A percentile compares a stretch with the other conserved stretches of the same genome.
Evolutionary conservation across 2,113 vertebrate genomes (phyloP).

Genomic region (Caranx melampygus): DNA sequence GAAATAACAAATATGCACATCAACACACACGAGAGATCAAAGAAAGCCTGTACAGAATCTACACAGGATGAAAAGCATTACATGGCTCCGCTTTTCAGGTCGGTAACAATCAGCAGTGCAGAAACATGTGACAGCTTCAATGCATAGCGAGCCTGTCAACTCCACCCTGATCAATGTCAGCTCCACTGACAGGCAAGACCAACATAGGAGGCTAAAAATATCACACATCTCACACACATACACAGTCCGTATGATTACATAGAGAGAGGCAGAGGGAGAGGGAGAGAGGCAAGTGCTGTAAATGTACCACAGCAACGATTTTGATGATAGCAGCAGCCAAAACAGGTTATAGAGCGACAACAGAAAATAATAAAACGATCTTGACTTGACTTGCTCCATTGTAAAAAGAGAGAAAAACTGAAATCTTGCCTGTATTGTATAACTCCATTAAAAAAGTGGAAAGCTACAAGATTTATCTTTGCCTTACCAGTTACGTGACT

Average conservation of each 20-base stretch:
- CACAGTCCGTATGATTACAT: slow-evolving; percentile 36
- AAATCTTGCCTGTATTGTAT: too few species aligned
- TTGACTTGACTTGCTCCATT: too few species aligned
- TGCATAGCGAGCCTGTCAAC: slow-evolving; percentile 51
- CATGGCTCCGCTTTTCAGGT: slow-evolving; percentile 26
- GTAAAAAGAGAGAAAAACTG: too few species aligned
- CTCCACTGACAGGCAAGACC: slow-evolving; percentile 63
- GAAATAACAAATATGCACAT: slow-evolving; percentile 15
- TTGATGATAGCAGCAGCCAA: background rate
- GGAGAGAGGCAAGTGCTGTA: background rate
- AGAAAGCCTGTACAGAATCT: background rate
- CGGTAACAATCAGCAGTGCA: slow-evolving; percentile 35
- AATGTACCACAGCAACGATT: background rate
- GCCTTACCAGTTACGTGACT: too few species aligned
- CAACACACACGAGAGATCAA: background rate
- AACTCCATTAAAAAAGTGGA: too few species aligned
- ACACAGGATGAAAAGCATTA: slow-evolving; percentile 41
- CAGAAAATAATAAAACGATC: background rate
- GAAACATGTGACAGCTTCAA: slow-evolving; percentile 48
- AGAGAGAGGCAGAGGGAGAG: background rate
- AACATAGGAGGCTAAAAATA: slow-evolving; percentile 71
- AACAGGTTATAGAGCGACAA: background rate
- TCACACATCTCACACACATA: slow-evolving; percentile 30
- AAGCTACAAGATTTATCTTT: too few species aligned
- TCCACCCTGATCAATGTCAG: slow-evolving; percentile 70